Evolutionary conservation across 2,113 vertebrate genomes (phyloP), one percentile per base, ranked within the genome.

Genomic region (Scopus umbretta): DNA sequence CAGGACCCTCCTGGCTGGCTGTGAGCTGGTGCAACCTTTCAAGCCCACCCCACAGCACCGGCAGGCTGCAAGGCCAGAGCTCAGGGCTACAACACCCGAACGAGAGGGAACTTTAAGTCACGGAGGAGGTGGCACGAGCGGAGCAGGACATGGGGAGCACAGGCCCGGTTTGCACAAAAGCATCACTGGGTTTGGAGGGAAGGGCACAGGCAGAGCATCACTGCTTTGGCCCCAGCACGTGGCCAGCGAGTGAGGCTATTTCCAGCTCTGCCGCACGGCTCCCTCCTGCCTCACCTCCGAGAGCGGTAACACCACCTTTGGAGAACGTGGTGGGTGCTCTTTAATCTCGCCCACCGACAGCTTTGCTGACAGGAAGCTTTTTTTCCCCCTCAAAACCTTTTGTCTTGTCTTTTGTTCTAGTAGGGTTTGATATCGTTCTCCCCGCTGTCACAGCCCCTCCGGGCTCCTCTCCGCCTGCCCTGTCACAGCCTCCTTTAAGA

Each of bases 131-230:
- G 47, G 40, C 29, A 34, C 0, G 2, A 43, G 45, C 27, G 22
- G 67, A n/a, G 12, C 40, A 47, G 47, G 75, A 32, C 15, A 2
- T 0, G 0, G 40, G 71, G 13, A 49, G 34, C 21, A 3, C 10
- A 11, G 67, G 29, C 13, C 32, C 17, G 34, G 43, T 11, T 34
- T 42, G 43, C 50, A 20, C 52, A 50, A 25, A 20, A 29, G 20
- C 5, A 8, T 5, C 3, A 2, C 13, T 0, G 2, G 21, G 30
- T 38, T 36, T 12, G 49, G 7, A 9, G 61, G 26, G 34, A 49
- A 62, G 19, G 29, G 17, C 67, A 29, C 3, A 1, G 68, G 49
- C 50, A 76, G 47, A 80, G 36, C 10, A 8, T 4, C 61, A 1
- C 65, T 15, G 34, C 59, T 29, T 19, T 45, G 43, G 80, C n/a